Percentiles rank a stretch among this genome's conserved stretches.
Conservation (phyloP, 2,888 invertebrate genomes). For the Machimus atricapillus region DNA sequence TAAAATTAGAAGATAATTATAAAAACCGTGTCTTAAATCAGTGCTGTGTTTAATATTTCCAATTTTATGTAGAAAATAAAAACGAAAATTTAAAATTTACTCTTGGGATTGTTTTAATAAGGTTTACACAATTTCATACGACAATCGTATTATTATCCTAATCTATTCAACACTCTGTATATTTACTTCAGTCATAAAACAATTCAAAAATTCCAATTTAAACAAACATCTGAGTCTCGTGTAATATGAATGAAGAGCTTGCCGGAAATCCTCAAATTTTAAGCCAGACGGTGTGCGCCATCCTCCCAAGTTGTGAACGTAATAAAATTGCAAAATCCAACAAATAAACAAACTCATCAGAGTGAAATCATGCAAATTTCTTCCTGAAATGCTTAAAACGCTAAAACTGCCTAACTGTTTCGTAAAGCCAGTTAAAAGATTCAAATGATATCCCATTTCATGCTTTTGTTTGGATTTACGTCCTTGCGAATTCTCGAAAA, state of each 20-base stretch:
- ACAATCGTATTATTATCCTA: background rate
- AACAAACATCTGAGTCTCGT: background rate
- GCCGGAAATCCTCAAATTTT: background rate
- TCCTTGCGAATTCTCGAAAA: background rate
- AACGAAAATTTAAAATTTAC: background rate
- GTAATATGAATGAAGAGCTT: background rate
- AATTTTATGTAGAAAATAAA: no score
- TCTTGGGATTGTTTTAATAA: no score
- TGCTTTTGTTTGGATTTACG: background rate
- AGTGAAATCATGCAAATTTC: background rate
- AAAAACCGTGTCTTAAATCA: no score
- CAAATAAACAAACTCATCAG: background rate
- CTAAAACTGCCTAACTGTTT: background rate
- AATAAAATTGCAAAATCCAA: background rate
- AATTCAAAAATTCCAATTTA: background rate
- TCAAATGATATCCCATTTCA: background rate
- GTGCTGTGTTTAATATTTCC: no score
- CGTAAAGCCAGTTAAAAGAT: background rate
- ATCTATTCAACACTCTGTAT: background rate
- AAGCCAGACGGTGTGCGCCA: background rate
- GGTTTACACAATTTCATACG: background rate
- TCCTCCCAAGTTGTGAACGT: background rate
- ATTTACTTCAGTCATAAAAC: background rate
- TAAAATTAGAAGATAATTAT: no score
- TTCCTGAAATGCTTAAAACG: background rate